Evolutionary conservation across 2,797 vertebrate species (phyloP).

Genomic region (Luscinia luscinia): DNA sequence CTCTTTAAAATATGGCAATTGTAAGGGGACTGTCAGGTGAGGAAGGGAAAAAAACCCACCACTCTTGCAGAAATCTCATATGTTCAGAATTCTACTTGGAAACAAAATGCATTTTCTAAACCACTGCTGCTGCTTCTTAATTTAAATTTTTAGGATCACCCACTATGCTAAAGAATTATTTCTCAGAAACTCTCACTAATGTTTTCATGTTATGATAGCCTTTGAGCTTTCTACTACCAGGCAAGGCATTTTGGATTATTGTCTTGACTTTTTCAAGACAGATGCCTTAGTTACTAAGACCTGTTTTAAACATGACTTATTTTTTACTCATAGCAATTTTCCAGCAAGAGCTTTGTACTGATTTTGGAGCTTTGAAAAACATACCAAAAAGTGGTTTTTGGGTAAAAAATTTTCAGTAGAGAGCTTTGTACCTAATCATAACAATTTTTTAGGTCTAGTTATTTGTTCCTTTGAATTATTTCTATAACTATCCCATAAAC

Average conservation of each 20-base stretch:
- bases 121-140: not conserved
- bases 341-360: not conserved
- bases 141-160: not conserved
- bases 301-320: not conserved
- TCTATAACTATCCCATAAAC: not conserved
- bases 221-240: not conserved
- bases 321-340: not conserved
- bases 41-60: rapidly evolving
- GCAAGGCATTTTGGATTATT: not conserved
- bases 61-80: not conserved
- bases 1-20: not conserved
- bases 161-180: not conserved
- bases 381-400: not conserved
- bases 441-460: not conserved
- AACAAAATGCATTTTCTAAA: not conserved
- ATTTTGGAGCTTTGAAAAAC: not conserved
- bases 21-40: not conserved
- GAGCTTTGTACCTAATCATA: not conserved
- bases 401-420: not conserved
- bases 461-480: too few species aligned
- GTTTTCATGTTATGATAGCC: not conserved
- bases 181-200: not conserved
- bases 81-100: not conserved
- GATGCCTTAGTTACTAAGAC: not conserved
- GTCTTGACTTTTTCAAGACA: not conserved